These are phyloP conservation scores for Drosophila lini DNA, from an alignment of 1,140 invertebrate species.

Conservation along the genomic window DNA sequence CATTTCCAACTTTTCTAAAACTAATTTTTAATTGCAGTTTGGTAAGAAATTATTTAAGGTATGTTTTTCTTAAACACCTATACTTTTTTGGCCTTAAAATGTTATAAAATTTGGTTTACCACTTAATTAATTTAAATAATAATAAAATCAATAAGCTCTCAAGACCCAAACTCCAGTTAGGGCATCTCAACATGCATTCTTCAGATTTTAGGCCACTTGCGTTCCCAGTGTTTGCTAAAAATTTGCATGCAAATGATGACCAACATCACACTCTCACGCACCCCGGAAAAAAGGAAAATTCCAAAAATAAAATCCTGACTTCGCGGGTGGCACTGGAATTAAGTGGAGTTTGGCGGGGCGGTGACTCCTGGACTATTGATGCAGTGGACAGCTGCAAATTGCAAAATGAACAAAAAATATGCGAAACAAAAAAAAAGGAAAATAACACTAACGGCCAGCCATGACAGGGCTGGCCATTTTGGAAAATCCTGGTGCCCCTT, in stretches of 20 bases:
- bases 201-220: constrained; percentile 5
- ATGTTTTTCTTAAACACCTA: neutral
- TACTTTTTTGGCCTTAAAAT: no score
- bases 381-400: constrained; percentile 73
- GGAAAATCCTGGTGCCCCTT: constrained; percentile 42
- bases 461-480: constrained; percentile 64
- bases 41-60: neutral
- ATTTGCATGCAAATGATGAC: constrained; percentile 68
- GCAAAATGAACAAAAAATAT: constrained; percentile 55
- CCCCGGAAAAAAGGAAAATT: constrained; percentile 16
- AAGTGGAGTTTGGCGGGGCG: constrained; percentile 9
- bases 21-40: neutral
- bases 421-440: constrained; percentile 3
- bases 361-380: constrained; percentile 39
- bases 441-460: constrained; percentile 51
- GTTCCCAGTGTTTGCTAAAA: constrained; percentile 46
- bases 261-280: constrained; percentile 15
- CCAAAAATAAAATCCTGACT: constrained; percentile 40
- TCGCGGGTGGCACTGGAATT: constrained; percentile 31
- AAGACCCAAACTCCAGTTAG: neutral
- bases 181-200: constrained; percentile 31
- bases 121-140: neutral
- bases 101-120: no score
- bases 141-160: neutral
- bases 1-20: no score